Conservation (phyloP, 1,140 invertebrate species). For the Drosophila paulistorum region DNA sequence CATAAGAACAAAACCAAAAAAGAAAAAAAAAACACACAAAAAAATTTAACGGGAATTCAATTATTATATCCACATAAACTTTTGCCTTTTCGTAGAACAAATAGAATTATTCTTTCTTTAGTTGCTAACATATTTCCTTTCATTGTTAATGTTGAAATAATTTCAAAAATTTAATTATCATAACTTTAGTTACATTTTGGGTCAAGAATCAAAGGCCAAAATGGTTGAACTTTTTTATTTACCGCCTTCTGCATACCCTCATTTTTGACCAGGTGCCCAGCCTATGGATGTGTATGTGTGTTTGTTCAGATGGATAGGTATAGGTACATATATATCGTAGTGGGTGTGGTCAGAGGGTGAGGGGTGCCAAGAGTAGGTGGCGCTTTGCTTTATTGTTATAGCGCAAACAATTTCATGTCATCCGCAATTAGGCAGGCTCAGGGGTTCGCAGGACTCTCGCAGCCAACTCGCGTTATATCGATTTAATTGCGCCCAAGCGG, state of each 20-base stretch:
- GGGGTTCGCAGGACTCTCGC: constrained; percentile 17
- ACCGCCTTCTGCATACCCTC: too few species aligned
- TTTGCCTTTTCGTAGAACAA: background rate
- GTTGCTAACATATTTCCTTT: too few species aligned
- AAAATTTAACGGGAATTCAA: constrained; percentile 47
- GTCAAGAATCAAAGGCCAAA: background rate
- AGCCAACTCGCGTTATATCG: constrained; percentile 46
- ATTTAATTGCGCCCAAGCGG: constrained; percentile 45
- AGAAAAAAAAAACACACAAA: too few species aligned
- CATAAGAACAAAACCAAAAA: background rate
- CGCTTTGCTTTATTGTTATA: constrained; percentile 74
- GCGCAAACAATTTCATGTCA: constrained; percentile 79
- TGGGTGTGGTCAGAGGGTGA: background rate
- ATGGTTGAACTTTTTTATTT: background rate
- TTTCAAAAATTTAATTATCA: background rate
- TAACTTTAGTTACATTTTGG: constrained; percentile 11
- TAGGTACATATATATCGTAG: background rate
- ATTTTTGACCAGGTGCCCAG: too few species aligned
- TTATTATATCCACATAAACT: constrained; percentile 29
- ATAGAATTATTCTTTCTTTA: too few species aligned
- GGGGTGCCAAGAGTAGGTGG: constrained; percentile 8
- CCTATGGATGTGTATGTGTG: background rate
- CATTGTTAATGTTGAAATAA: background rate
- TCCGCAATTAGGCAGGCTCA: constrained; percentile 74
- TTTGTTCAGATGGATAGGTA: background rate